Base-by-base conservation (phyloP, 2,888 invertebrate genomes). In the Hetaerina titia region DNA sequence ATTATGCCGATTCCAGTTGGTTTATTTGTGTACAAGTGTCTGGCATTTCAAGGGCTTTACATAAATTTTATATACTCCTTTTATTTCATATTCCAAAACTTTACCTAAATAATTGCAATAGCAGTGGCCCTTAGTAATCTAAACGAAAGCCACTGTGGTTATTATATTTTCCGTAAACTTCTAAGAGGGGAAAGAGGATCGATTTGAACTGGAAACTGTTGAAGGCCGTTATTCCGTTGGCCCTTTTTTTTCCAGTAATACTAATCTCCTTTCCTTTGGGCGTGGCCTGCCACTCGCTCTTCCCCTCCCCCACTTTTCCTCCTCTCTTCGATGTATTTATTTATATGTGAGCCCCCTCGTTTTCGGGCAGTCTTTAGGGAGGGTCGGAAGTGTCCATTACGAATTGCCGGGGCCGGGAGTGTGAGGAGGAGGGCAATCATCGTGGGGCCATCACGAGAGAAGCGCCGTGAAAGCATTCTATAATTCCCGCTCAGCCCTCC, bases 351-450 rank as follows among this genome's bases (percentile, higher is more conserved):
- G 60, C 90, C 1, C 56, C 92, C 69, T 89, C 57, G 56, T 57
- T 57, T 74, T 45, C 0, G 69, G 69, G 56, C 56, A 56, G 69
- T 56, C 45, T 69, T 69, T 69, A 69, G 69, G 19, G 74, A 64
- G 92, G 69, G 64, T 92, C 92, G 92, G 92, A 92, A 92, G 92
- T 92, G 92, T 92, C 92, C 92, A 92, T 92, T 92, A 92, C 92
- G 92, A 57, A 92, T 92, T 92, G 90, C 64, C 90, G 31, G 22
- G 64, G 31, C 63, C 45, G 63, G 31, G 25, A 9, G 11, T 69
- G 69, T n/a, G 60, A 69, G 89, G 58, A 22, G 57, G 45, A 64
- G 92, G 92, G 92, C 92, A 92, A 92, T 92, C 92, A 92, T 92
- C 92, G 92, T 22, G 9, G 64, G 56, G 60, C 64, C 92, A 92